Conservation (phyloP, 2,888 invertebrate genomes). For the Elgonia sp. region DNA sequence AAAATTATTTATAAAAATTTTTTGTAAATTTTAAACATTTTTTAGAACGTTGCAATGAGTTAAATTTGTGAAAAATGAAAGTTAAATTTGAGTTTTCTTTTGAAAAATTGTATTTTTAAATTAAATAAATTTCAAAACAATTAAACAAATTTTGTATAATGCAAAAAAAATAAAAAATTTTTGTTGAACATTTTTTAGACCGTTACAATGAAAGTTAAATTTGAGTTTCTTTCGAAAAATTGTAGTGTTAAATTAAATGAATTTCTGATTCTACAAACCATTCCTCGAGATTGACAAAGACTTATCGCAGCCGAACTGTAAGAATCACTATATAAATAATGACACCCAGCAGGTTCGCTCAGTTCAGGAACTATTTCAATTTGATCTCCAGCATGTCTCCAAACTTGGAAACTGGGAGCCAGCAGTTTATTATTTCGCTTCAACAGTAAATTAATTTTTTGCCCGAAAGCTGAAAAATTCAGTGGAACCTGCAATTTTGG, state of each 20-base stretch:
- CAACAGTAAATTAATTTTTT: conserved; percentile 89
- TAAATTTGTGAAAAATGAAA: too few species aligned
- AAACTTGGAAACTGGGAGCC: conserved; percentile 89
- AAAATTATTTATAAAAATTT: too few species aligned
- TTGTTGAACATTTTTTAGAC: too few species aligned
- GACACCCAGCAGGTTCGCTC: conserved; percentile 87
- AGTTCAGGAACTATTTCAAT: conserved; percentile 78
- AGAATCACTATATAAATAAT: conserved; percentile 90
- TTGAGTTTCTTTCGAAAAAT: too few species aligned
- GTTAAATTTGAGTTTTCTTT: too few species aligned
- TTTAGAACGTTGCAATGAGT: too few species aligned
- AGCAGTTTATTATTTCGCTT: conserved; percentile 89
- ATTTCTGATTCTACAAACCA: conserved; percentile 87
- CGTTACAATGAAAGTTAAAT: too few species aligned
- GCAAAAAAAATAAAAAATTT: too few species aligned
- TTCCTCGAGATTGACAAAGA: conserved; percentile 89
- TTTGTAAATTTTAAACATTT: too few species aligned
- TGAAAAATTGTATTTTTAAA: too few species aligned
- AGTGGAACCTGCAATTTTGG: conserved; percentile 81
- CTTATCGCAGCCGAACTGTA: conserved; percentile 90
- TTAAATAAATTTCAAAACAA: too few species aligned
- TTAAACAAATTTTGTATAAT: too few species aligned
- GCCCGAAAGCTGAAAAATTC: conserved; percentile 83
- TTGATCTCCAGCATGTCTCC: conserved; percentile 87
- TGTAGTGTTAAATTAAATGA: not conserved